Percentiles rank a stretch among this genome's conserved stretches.
Conservation (phyloP, 2,797 vertebrate genomes). For the Syngnathus rostellatus region DNA sequence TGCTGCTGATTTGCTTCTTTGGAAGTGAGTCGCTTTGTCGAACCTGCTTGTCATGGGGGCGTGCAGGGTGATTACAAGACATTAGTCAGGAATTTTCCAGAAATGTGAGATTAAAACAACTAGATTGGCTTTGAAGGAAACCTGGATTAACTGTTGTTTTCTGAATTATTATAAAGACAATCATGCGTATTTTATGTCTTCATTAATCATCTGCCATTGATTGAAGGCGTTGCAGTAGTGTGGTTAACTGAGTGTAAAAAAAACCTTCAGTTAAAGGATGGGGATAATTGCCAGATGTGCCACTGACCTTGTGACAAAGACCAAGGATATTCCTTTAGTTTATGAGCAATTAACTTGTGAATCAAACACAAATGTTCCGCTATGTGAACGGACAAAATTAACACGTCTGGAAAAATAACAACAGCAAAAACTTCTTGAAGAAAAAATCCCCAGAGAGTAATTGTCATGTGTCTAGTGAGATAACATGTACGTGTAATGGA, state of each 20-base stretch:
- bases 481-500: neutral
- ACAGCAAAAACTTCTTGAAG: neutral
- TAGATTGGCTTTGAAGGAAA: conserved; percentile 1
- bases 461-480: neutral
- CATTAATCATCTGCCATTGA: conserved; percentile 28
- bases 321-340: neutral
- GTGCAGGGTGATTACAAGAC: conserved; percentile 26
- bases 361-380: too few relatives aligned
- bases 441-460: neutral
- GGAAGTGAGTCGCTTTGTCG: conserved; percentile 18
- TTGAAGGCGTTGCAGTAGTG: conserved; percentile 12
- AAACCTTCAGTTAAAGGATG: conserved; percentile 2
- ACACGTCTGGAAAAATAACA: neutral
- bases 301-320: conserved; percentile 9
- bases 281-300: conserved; percentile 5
- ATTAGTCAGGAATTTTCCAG: conserved; percentile 24
- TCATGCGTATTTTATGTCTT: conserved; percentile 13
- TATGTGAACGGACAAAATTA: neutral
- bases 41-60: conserved; percentile 31
- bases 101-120: conserved; percentile 17
- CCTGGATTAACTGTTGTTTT: conserved; percentile 18
- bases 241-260: conserved; percentile 8
- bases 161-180: conserved; percentile 12
- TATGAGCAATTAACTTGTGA: too few relatives aligned
- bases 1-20: conserved; percentile 13